Conservation (phyloP, 2,797 vertebrate species). For the Orientallactaga sibirica region DNA sequence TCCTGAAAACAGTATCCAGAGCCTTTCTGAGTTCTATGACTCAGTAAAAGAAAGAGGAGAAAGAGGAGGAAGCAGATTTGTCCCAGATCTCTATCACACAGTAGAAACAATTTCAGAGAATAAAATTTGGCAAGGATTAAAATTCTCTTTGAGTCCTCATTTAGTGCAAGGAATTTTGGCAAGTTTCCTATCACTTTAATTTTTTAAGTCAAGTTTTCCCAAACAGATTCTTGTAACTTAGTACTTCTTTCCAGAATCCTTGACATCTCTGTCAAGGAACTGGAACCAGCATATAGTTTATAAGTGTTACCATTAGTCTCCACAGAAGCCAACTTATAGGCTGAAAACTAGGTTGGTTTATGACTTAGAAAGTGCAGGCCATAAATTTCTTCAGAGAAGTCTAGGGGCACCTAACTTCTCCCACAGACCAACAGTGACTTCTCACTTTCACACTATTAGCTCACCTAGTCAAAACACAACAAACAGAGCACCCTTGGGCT, state of each 20-base stretch:
- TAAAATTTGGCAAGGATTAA: not conserved
- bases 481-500: slow-evolving; percentile 56
- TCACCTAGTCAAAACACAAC: slow-evolving; percentile 73
- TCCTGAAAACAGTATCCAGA: slow-evolving; percentile 38
- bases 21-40: not conserved
- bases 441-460: slow-evolving; percentile 73
- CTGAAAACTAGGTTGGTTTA: not conserved
- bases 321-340: not conserved
- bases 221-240: not conserved
- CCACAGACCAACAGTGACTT: slow-evolving; percentile 28
- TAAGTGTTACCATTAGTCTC: not conserved
- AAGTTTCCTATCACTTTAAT: slow-evolving; percentile 34
- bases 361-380: slow-evolving; percentile 31
- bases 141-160: not conserved
- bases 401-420: slow-evolving; percentile 42
- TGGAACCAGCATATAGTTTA: not conserved
- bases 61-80: not conserved
- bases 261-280: not conserved
- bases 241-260: not conserved
- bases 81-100: not conserved
- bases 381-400: slow-evolving; percentile 45
- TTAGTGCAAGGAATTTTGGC: slow-evolving; percentile 32
- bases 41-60: not conserved
- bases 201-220: slow-evolving; percentile 26
- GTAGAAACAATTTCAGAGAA: not conserved